Percentiles rank a stretch among this genome's conserved stretches.
phyloP scores from a whole-genome alignment of 2,797 vertebrate genomes.

The Enteromius anoplus region DNA sequence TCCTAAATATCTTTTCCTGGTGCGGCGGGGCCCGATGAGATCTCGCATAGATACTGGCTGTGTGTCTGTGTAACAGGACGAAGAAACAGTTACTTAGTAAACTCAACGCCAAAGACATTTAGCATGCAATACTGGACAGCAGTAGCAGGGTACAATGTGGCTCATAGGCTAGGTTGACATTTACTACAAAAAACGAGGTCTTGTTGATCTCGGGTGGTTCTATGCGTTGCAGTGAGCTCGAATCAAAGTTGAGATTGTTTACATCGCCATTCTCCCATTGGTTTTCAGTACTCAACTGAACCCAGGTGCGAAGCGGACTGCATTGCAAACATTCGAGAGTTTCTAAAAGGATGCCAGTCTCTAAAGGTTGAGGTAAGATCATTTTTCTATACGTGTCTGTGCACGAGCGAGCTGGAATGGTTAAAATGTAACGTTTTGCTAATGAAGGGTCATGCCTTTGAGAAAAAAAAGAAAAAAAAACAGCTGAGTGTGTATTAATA shows the following conservation, averaged over 20 bases:
- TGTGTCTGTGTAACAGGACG: constrained; percentile 37
- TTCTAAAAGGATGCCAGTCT: constrained; percentile 87
- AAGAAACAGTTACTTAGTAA: constrained; percentile 60
- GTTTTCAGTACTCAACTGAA: constrained; percentile 85
- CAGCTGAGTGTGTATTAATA: neutral
- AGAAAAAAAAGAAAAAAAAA: neutral
- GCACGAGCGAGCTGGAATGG: neutral
- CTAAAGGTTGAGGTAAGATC: constrained; percentile 93
- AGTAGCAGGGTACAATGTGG: constrained; percentile 14
- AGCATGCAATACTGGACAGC: neutral
- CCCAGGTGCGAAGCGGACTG: constrained; percentile 90
- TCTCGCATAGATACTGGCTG: constrained; percentile 27
- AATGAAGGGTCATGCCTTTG: neutral
- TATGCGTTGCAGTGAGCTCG: constrained; percentile 6
- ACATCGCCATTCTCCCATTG: constrained; percentile 44
- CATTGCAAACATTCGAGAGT: constrained; percentile 88
- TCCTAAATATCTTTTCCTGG: constrained; percentile 78
- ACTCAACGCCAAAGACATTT: constrained; percentile 41
- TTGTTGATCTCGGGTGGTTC: neutral
- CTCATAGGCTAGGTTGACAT: constrained; percentile 25
- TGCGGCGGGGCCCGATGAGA: constrained; percentile 66
- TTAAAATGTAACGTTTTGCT: neutral
- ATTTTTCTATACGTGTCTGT: neutral
- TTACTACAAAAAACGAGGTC: constrained; percentile 5
- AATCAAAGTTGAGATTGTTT: constrained; percentile 53